Evolutionary conservation across 2,888 invertebrate genomes (phyloP).

Genomic region (Lepidochrysops patricia): DNA sequence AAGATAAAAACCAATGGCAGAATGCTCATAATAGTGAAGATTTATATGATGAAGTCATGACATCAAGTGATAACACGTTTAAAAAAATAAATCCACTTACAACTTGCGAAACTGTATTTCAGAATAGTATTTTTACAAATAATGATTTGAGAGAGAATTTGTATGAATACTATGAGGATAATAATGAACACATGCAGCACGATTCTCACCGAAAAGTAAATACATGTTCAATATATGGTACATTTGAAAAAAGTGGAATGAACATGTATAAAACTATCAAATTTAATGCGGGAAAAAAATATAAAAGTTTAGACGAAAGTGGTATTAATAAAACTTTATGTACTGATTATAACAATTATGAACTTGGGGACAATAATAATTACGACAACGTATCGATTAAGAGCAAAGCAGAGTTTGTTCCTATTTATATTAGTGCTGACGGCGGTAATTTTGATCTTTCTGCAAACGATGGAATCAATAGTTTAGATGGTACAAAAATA

Average conservation of each 20-base stretch:
- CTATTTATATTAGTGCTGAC: not conserved
- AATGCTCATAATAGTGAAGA: not conserved
- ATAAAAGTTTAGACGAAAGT: not conserved
- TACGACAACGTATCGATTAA: not conserved
- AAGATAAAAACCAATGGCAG: not conserved
- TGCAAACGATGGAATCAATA: not conserved
- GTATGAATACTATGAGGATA: no score
- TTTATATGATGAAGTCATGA: not conserved
- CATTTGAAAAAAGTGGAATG: no score
- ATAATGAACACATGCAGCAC: no score
- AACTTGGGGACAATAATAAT: not conserved
- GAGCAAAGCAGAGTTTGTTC: not conserved
- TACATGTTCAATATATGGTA: no score
- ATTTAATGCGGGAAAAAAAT: no score
- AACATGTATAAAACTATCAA: no score
- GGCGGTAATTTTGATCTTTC: not conserved
- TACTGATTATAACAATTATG: not conserved
- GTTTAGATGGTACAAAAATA: not conserved
- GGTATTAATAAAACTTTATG: not conserved
- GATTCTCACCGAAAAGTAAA: no score
- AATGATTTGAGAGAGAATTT: conserved; percentile 16
- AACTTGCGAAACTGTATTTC: conserved; percentile 36
- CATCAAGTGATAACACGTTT: conserved; percentile 7
- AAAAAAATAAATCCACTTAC: conserved; percentile 31
- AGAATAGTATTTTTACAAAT: conserved; percentile 14